Evolutionary conservation across 2,888 invertebrate genomes (phyloP).

Genomic region (Cyaniris semiargus): DNA sequence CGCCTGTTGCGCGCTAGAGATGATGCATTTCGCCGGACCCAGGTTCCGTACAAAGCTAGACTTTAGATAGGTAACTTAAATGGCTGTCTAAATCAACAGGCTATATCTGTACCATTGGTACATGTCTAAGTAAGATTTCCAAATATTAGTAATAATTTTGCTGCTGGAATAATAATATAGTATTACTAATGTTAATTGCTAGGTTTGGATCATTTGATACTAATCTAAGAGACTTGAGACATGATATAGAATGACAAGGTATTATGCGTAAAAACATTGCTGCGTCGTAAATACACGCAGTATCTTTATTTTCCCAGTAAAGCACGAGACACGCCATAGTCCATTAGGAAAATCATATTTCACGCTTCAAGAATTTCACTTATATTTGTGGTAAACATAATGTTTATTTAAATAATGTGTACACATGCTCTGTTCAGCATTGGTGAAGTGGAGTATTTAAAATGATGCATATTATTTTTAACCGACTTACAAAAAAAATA

Average conservation of each 20-base stretch:
- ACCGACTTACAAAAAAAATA: background rate
- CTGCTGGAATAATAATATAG: too few species aligned
- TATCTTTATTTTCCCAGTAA: background rate
- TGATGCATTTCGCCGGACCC: constrained; percentile 99
- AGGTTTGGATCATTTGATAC: background rate
- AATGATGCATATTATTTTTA: background rate
- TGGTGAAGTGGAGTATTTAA: background rate
- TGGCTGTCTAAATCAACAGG: too few species aligned
- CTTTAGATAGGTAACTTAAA: background rate
- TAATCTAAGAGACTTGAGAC: background rate
- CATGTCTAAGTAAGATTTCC: too few species aligned
- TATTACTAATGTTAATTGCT: too few species aligned
- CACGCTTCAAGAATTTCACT: constrained; percentile 7
- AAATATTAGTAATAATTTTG: too few species aligned
- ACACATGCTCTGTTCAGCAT: background rate
- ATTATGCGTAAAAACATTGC: background rate
- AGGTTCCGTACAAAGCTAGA: constrained; percentile 73
- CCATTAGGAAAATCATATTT: constrained; percentile 2
- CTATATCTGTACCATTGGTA: too few species aligned
- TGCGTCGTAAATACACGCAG: background rate
- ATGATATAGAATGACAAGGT: background rate
- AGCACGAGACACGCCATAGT: background rate
- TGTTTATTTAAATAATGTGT: background rate
- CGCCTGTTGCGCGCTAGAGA: constrained; percentile 99
- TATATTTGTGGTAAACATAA: background rate